Base-by-base conservation (phyloP, 2,113 vertebrate species). In the Todiramphus chloris region DNA sequence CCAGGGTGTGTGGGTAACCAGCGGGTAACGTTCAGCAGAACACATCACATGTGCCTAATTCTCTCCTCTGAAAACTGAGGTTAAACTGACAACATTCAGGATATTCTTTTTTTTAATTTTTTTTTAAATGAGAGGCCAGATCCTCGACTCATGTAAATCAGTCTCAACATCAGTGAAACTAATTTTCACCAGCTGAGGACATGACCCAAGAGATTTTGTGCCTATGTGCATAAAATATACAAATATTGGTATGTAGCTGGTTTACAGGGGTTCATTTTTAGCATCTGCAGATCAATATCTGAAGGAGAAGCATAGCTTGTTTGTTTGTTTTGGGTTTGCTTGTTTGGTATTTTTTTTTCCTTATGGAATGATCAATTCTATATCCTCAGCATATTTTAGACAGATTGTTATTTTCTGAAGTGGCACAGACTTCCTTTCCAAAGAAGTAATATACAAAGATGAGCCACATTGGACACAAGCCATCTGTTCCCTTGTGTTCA, bases 171-270 rank as follows among this genome's bases (percentile, higher is more conserved):
- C 74, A 30, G 35, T 74, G 92, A 55, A 67, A 23, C 79, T 70
- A 25, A 83, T 95, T 92, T 94, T 77, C 90, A 66, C 48, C 92
- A 93, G 86, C 92, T 91, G 96, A 94, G 94, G 83, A 94, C 77
- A 10, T 2, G 24, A 60, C 90, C 90, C 92, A 44, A 23, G 90
- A 95, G 90, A 37, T 60, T 75, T 28, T 27, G 10, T 35, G 63
- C 8, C 15, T 43, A 3, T 63, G 72, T 85, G 95, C 79, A 31
- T 66, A 72, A 87, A 83, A 72, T 68, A 43, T 3, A 56, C 79
- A 78, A 92, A 62, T 28, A 11, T 18, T 30, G 60, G 48, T 44
- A 3, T 13, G 0, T 2, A 19, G 28, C 58, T 60, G 69, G 8
- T 84, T 53, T 14, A 1, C 72, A 77, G 79, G 75, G 56, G 18